Conservation (phyloP, 2,888 invertebrate genomes). For the Calameuta idolon region DNA sequence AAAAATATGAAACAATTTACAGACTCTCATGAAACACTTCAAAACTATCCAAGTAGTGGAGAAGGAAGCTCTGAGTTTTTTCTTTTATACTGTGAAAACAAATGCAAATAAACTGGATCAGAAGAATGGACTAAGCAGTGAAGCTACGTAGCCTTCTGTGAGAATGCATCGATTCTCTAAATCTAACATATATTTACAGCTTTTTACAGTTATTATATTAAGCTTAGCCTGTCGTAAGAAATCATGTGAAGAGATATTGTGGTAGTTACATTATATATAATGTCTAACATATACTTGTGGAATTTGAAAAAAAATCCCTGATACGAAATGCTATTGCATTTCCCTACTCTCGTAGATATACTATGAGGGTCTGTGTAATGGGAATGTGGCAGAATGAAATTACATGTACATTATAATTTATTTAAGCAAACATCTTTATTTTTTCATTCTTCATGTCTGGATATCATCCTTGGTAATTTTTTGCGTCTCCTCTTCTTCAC, state of each 20-base stretch:
- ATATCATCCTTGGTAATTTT: constrained; percentile 53
- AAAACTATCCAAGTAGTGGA: constrained; percentile 94
- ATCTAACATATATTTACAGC: constrained; percentile 30
- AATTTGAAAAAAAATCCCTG: not conserved
- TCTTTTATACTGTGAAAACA: constrained; percentile 96
- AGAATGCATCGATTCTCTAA: not conserved
- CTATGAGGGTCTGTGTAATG: constrained; percentile 12
- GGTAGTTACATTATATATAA: constrained; percentile 10
- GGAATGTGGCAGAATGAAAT: constrained; percentile 18
- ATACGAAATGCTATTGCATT: not conserved
- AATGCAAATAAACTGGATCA: constrained; percentile 90
- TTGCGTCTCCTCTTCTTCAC: constrained; percentile 66
- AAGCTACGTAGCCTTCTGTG: constrained; percentile 68
- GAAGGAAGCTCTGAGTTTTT: constrained; percentile 94
- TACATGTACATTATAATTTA: constrained; percentile 21
- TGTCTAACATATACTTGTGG: not conserved
- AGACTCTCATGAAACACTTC: constrained; percentile 96
- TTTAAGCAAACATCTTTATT: constrained; percentile 1
- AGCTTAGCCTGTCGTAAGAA: constrained; percentile 25
- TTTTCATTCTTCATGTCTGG: constrained; percentile 28
- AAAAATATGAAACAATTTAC: constrained; percentile 60
- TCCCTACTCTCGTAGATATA: not conserved
- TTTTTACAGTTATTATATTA: constrained; percentile 28
- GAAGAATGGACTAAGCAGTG: constrained; percentile 80
- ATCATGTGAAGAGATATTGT: constrained; percentile 14